Evolutionary conservation across 2,888 invertebrate genomes (phyloP), one percentile per base, ranked within the genome.

Genomic region (Parascotia fuliginaria): DNA sequence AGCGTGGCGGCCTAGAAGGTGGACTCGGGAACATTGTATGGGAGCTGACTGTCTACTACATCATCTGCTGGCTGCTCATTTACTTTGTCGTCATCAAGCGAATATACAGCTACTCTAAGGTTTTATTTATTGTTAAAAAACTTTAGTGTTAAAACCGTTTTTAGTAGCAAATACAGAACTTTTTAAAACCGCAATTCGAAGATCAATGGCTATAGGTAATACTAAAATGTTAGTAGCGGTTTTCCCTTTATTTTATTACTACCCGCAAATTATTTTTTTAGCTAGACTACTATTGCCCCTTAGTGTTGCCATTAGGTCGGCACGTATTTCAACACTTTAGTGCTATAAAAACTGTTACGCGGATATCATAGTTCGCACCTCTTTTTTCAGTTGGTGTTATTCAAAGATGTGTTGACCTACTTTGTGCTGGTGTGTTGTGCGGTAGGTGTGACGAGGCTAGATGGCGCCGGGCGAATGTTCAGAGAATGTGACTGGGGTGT

Each of bases 81-180:
- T 92, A 91, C 60, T 80, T 86, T 11, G 80, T 92, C 3, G 79
- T 83, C 1, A 70, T 87, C 58, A 92, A 91, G 58, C 68, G 82
- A 34, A 80, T 92, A 50, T 92, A 92, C 56, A 88, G 91, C 55
- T 90, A 86, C 63, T 90, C 90, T 0, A 92, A 92, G 81, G 91
- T 37, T 28, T 29, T 6, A 22, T 19, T 31, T 5, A 14, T 9
- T 1, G 7, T 13, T 12, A 9, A 19, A 13, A 13, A n/a, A 9
- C 7, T 12, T 9, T 9, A 12, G 19, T 19, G 19, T 19, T 19
- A 19, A 19, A 19, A 19, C n/a, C n/a, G n/a, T n/a, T n/a, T n/a
- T n/a, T n/a, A n/a, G n/a, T n/a, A n/a, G n/a, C n/a, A n/a, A n/a
- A n/a, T n/a, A n/a, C n/a, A n/a, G n/a, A n/a, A n/a, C n/a, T n/a